Percentiles rank a stretch among this genome's conserved stretches.
Conservation (phyloP, 2,113 vertebrate species). For the Cairina moschata region DNA sequence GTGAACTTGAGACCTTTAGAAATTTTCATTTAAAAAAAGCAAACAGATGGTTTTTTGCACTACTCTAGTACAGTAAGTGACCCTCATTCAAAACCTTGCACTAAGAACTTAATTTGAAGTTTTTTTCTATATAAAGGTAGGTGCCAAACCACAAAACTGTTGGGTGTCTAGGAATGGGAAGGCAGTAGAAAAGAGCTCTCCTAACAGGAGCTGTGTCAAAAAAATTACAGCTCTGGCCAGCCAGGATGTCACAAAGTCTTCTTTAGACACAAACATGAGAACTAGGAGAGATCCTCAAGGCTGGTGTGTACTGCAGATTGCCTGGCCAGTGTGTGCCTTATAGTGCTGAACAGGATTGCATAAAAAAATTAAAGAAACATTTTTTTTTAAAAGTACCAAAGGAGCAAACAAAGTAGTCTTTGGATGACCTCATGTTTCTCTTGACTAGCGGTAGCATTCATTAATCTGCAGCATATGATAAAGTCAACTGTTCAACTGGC, state of each 20-base stretch:
- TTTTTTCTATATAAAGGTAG: not conserved
- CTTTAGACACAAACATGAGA: not conserved
- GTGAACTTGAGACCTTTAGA: not conserved
- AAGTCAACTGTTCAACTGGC: constrained; percentile 57
- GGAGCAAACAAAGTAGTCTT: constrained; percentile 60
- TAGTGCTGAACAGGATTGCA: not conserved
- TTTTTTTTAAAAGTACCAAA: constrained; percentile 22
- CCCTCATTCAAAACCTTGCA: not conserved
- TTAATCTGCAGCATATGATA: constrained; percentile 64
- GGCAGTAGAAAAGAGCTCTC: not conserved
- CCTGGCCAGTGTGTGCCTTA: not conserved
- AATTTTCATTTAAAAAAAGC: not conserved
- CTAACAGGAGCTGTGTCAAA: not conserved
- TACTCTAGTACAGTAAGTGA: not conserved
- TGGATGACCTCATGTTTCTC: constrained; percentile 62
- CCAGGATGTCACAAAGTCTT: not conserved
- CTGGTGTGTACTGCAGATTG: not conserved
- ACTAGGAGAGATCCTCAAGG: not conserved
- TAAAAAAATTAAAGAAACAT: constrained; percentile 7
- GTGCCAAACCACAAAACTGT: constrained; percentile 3
- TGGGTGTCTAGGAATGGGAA: not conserved
- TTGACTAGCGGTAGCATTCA: constrained; percentile 67
- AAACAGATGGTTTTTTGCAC: not conserved
- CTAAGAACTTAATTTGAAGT: not conserved
- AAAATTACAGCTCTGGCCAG: not conserved